Percentiles rank a stretch among this genome's conserved stretches.
phyloP scores from a whole-genome alignment of 2,888 invertebrate genomes.

The Polia nebulosa region DNA sequence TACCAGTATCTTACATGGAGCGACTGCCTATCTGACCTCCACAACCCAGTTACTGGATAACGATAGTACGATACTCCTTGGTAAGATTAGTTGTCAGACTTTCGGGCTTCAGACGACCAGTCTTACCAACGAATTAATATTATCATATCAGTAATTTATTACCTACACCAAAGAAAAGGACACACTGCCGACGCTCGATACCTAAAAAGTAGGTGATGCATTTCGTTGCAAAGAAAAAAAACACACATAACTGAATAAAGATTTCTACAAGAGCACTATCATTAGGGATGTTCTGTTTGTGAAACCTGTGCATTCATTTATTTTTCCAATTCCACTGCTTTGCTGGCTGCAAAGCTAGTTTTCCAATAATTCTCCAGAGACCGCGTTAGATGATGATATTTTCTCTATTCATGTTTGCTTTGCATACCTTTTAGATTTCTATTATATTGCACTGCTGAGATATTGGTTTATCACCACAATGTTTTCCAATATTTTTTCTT shows the following conservation, averaged over 20 bases:
- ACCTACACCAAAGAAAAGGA: too few relatives aligned
- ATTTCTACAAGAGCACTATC: constrained; percentile 27
- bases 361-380: constrained; percentile 48
- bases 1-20: too few relatives aligned
- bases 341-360: constrained; percentile 44
- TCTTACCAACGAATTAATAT: too few relatives aligned
- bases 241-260: constrained; percentile 1
- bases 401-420: constrained; percentile 34
- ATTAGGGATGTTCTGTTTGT: constrained; percentile 35
- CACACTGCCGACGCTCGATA: neutral
- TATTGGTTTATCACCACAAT: neutral
- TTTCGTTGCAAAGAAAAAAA: neutral
- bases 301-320: constrained; percentile 31
- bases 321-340: constrained; percentile 50
- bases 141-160: too few relatives aligned
- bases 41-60: too few relatives aligned
- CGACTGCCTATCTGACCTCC: too few relatives aligned
- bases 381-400: constrained; percentile 43
- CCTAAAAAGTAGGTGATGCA: neutral
- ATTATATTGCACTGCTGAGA: neutral
- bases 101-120: too few relatives aligned
- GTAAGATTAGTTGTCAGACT: too few relatives aligned
- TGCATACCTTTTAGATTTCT: constrained; percentile 17
- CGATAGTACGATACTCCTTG: too few relatives aligned
- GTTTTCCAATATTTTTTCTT: neutral